Conservation (phyloP, 2,888 invertebrate genomes). For the Heteromurus nitidus region DNA sequence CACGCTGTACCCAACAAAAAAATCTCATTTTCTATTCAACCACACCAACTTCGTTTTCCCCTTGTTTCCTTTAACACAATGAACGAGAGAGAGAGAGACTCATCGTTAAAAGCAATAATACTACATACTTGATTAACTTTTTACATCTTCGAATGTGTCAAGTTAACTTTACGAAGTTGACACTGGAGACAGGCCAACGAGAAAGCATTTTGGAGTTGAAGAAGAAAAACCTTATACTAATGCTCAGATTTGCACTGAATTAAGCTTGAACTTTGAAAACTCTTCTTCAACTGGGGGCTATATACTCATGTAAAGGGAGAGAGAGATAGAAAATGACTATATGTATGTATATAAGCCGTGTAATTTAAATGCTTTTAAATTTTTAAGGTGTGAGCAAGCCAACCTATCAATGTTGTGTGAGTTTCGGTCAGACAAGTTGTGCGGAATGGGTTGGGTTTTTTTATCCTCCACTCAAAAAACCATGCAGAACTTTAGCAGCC, state of each 20-base stretch:
- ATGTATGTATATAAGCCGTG: background rate
- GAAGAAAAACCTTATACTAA: no score
- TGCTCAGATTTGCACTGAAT: background rate
- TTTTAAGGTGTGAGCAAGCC: background rate
- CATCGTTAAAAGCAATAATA: background rate
- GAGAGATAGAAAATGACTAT: background rate
- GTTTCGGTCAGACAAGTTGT: no score
- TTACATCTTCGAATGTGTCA: no score
- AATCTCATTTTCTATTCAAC: slow-evolving; percentile 4
- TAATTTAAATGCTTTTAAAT: background rate
- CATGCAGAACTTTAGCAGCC: no score
- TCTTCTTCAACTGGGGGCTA: no score
- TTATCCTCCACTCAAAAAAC: no score
- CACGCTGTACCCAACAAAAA: slow-evolving; percentile 17
- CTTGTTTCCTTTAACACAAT: no score
- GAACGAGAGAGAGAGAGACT: no score
- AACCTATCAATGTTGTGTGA: no score
- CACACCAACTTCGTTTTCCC: slow-evolving; percentile 1
- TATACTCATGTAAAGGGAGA: no score
- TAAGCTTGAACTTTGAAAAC: background rate
- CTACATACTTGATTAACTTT: background rate
- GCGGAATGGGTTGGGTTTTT: no score
- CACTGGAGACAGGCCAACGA: background rate
- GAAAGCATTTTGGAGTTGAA: background rate
- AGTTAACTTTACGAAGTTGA: background rate